Evolutionary conservation across 2,888 invertebrate genomes (phyloP).

Genomic region (Phymatocera aterrima): DNA sequence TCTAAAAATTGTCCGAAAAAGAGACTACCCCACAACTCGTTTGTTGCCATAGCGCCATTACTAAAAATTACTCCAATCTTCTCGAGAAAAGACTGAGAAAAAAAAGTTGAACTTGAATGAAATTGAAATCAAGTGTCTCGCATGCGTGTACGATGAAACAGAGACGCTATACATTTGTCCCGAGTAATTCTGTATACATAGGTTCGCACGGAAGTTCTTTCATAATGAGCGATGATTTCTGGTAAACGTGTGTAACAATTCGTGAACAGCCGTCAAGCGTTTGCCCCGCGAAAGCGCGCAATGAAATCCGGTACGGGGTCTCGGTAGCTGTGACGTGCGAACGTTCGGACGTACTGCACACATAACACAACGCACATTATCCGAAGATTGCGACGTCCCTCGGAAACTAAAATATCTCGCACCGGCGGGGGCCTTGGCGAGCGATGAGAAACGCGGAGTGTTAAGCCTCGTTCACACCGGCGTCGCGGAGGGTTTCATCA

Average conservation of each 20-base stretch:
- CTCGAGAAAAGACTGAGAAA: no score
- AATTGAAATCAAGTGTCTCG: no score
- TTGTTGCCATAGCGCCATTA: background rate
- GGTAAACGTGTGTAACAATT: background rate
- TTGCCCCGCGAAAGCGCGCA: constrained; percentile 10
- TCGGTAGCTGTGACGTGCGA: constrained; percentile 22
- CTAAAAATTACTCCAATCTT: no score
- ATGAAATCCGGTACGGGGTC: background rate
- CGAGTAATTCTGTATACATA: background rate
- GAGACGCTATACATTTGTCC: background rate
- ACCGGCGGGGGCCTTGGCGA: constrained; percentile 36
- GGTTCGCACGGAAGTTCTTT: background rate
- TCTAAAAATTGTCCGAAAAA: no score
- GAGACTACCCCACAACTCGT: no score
- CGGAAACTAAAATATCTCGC: constrained; percentile 43
- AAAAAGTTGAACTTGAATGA: no score
- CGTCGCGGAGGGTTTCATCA: background rate
- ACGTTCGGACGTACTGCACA: constrained; percentile 1
- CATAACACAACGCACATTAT: constrained; percentile 21
- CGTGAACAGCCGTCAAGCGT: constrained; percentile 4
- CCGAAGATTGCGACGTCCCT: constrained; percentile 33
- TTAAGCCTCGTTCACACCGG: constrained; percentile 24
- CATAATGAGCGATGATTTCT: background rate
- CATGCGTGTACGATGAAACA: no score
- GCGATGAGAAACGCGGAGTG: constrained; percentile 28